These are phyloP conservation scores for Crenichthys baileyi DNA, from an alignment of 2,797 vertebrate genomes.

Conservation along the genomic window DNA sequence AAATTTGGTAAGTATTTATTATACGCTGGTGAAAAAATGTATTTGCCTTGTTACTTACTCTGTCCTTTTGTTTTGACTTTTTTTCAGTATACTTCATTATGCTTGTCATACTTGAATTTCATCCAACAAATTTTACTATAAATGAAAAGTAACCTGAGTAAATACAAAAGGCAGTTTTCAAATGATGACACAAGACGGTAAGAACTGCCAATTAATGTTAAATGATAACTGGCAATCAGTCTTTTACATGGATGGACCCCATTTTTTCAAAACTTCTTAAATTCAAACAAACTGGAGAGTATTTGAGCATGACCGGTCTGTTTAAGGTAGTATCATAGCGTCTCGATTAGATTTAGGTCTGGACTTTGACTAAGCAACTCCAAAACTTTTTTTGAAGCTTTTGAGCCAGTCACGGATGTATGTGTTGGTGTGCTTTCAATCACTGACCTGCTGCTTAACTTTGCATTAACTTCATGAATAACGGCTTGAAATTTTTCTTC, in stretches of 20 bases:
- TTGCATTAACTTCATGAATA: not conserved
- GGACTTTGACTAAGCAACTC: not conserved
- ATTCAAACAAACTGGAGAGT: not conserved
- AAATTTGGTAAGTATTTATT: too few species aligned
- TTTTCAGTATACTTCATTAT: too few species aligned
- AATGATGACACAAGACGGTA: too few species aligned
- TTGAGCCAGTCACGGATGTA: not conserved
- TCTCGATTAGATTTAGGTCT: not conserved
- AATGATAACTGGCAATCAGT: not conserved
- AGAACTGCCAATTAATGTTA: too few species aligned
- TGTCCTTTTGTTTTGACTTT: too few species aligned
- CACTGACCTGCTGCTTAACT: not conserved
- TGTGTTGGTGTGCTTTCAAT: not conserved
- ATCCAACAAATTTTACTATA: too few species aligned
- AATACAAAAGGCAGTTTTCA: too few species aligned
- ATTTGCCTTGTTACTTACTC: too few species aligned
- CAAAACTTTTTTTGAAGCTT: not conserved
- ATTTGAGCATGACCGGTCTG: not conserved
- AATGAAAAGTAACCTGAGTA: too few species aligned
- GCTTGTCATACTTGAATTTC: too few species aligned
- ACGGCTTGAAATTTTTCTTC: not conserved
- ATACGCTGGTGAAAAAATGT: too few species aligned
- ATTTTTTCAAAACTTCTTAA: not conserved
- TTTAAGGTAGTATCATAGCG: not conserved
- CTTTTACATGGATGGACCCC: not conserved